These are phyloP conservation scores for Micromesistius poutassou DNA, from an alignment of 2,797 vertebrate species.

Conservation along the genomic window DNA sequence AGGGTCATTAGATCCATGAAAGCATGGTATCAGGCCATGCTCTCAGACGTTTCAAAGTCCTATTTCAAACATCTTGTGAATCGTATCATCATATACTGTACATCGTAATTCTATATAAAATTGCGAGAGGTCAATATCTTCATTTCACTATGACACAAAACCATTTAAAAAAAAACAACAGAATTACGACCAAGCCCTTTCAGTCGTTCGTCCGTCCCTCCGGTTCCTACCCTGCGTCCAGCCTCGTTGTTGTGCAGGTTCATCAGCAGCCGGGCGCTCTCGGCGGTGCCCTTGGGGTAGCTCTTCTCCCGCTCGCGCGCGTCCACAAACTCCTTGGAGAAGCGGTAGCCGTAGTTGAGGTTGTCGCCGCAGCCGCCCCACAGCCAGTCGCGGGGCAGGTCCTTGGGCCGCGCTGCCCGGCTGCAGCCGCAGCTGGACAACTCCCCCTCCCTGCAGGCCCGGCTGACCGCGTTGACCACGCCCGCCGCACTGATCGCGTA, in stretches of 20 bases:
- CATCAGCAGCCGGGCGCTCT: constrained; percentile 89
- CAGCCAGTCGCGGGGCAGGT: constrained; percentile 94
- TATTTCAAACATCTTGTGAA: too few relatives aligned
- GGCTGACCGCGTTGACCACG: constrained; percentile 94
- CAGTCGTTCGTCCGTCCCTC: background rate
- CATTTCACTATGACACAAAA: too few relatives aligned
- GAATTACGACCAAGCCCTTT: too few relatives aligned
- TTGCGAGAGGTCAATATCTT: too few relatives aligned
- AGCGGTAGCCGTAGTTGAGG: constrained; percentile 94
- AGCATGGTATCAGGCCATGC: too few relatives aligned
- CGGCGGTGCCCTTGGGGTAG: constrained; percentile 84
- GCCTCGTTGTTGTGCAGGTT: constrained; percentile 98
- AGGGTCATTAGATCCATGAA: background rate
- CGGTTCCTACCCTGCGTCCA: constrained; percentile 86
- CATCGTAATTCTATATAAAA: too few relatives aligned
- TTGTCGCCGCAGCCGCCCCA: constrained; percentile 99
- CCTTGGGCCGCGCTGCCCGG: constrained; percentile 88
- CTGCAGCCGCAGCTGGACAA: constrained; percentile 96
- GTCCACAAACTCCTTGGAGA: constrained; percentile 97
- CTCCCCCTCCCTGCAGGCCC: constrained; percentile 94
- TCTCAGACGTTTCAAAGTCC: too few relatives aligned
- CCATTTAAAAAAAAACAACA: too few relatives aligned
- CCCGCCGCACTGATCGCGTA: constrained; percentile 94
- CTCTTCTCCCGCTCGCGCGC: constrained; percentile 93
- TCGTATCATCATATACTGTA: too few relatives aligned